Evolutionary conservation across 2,888 invertebrate genomes (phyloP).

Genomic region (Trachelus stipa): DNA sequence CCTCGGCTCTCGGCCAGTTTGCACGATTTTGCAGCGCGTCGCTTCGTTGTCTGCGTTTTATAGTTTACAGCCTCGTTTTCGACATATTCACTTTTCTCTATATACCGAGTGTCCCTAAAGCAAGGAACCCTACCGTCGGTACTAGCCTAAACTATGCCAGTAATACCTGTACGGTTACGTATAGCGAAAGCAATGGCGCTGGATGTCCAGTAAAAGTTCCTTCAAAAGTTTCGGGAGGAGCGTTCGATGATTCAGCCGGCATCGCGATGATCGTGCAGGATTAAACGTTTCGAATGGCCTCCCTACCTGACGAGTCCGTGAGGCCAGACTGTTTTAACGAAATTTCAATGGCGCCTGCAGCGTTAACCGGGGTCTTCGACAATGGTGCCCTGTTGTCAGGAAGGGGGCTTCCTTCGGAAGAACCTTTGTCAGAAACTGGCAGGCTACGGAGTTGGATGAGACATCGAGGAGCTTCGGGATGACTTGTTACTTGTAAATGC

Average conservation of each 20-base stretch:
- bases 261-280: not conserved
- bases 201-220: not conserved
- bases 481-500: constrained; percentile 53
- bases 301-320: not conserved
- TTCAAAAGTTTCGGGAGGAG: not conserved
- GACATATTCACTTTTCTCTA: not conserved
- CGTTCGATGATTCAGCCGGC: not conserved
- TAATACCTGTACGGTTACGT: not conserved
- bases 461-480: constrained; percentile 46
- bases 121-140: not conserved
- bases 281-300: not conserved
- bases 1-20: not conserved
- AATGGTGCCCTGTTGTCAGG: constrained; percentile 58
- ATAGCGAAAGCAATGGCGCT: not conserved
- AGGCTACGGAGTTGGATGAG: constrained; percentile 36
- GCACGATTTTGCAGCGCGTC: not conserved
- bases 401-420: constrained; percentile 47
- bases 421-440: constrained; percentile 41
- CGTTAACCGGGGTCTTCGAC: constrained; percentile 34
- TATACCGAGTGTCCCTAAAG: not conserved
- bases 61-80: not conserved
- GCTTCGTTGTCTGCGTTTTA: not conserved
- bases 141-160: not conserved
- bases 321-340: constrained; percentile 44
- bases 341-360: constrained; percentile 51